Evolutionary conservation across 2,797 vertebrate species (phyloP).

Genomic region (Mormyrus proboscirostris): DNA sequence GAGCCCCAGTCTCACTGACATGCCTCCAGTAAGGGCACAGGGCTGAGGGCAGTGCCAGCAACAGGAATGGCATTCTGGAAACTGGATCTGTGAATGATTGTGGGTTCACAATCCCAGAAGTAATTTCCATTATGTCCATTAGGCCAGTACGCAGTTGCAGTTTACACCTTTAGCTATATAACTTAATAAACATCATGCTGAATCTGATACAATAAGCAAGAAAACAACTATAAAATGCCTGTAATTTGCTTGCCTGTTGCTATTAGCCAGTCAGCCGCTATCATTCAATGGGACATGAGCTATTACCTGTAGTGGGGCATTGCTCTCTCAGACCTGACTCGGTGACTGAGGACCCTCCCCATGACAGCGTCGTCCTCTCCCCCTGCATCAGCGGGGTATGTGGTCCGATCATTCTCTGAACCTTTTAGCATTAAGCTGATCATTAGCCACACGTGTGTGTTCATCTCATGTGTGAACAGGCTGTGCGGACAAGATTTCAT

Average conservation of each 20-base stretch:
- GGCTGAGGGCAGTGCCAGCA: not conserved
- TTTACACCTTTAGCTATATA: not conserved
- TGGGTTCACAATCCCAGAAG: not conserved
- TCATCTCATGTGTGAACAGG: not conserved
- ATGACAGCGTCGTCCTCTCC: not conserved
- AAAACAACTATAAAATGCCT: not conserved
- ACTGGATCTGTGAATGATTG: not conserved
- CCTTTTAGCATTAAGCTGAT: not conserved
- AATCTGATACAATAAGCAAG: slow-evolving; percentile 16
- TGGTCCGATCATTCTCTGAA: not conserved
- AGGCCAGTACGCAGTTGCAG: not conserved
- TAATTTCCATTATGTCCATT: not conserved
- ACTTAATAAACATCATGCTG: slow-evolving; percentile 5
- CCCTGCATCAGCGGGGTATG: not conserved
- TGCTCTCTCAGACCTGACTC: not conserved
- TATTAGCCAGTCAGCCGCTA: not conserved
- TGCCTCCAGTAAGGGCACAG: not conserved
- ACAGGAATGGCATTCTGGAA: not conserved
- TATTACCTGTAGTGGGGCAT: not conserved
- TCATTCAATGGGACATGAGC: not conserved
- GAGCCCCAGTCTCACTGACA: not conserved
- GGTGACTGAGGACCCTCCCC: not conserved
- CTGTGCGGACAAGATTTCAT: not conserved
- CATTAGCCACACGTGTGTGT: not conserved
- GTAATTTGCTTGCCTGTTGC: not conserved